phyloP scores from a whole-genome alignment of 2,888 invertebrate species.

The Piscicola geometra region DNA sequence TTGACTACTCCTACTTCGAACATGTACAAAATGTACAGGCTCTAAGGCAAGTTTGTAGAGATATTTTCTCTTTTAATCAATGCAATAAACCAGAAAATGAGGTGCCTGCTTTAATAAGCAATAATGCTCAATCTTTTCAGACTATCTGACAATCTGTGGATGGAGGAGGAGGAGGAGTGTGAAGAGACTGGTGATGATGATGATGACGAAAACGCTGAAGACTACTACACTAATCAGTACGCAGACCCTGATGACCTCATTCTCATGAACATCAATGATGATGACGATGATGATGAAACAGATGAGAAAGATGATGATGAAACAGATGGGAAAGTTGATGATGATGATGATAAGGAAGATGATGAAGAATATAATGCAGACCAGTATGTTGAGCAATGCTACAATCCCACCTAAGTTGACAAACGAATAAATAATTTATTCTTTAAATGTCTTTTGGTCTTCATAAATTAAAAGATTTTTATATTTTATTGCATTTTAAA shows the following conservation, averaged over 20 bases:
- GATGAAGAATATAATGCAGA: not conserved
- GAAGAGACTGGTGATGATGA: conserved; percentile 2
- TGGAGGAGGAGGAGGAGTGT: not conserved
- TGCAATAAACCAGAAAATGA: no score
- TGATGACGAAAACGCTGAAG: conserved; percentile 2
- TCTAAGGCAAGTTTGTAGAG: no score
- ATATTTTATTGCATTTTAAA: no score
- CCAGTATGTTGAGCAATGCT: not conserved
- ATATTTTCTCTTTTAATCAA: no score
- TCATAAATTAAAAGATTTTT: no score
- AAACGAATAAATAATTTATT: no score
- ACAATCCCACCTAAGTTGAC: no score
- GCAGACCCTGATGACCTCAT: not conserved
- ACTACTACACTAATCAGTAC: conserved; percentile 2
- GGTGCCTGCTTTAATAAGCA: no score
- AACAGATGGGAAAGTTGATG: not conserved
- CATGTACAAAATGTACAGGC: not conserved
- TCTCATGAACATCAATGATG: not conserved
- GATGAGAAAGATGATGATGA: not conserved
- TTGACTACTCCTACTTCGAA: not conserved
- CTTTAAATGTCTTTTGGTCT: no score
- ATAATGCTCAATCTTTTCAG: not conserved
- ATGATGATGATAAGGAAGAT: not conserved
- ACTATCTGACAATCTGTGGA: not conserved
- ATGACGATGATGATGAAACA: not conserved